These are phyloP conservation scores for Vombatus ursinus DNA, from an alignment of 2,113 vertebrate species.

Conservation along the genomic window DNA sequence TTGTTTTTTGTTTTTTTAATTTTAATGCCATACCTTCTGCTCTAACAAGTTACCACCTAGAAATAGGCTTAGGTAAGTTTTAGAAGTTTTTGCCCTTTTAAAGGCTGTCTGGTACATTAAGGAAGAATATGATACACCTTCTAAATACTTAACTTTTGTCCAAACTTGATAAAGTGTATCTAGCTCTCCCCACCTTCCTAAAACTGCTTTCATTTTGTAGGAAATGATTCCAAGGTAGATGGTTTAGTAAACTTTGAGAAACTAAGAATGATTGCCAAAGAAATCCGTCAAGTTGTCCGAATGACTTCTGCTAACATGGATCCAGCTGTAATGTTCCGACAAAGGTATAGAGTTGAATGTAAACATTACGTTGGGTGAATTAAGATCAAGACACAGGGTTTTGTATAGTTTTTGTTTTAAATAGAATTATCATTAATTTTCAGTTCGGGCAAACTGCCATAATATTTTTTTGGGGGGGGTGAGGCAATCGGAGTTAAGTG, in stretches of 20 bases:
- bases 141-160: neutral
- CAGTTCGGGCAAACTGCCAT: slow-evolving; percentile 22
- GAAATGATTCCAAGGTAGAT: slow-evolving; percentile 96
- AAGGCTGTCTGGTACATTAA: neutral
- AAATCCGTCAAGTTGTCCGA: slow-evolving; percentile 93
- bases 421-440: neutral
- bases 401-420: slow-evolving; percentile 1
- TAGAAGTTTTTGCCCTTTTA: slow-evolving; percentile 7
- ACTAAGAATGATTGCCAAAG: slow-evolving; percentile 97
- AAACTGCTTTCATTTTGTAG: slow-evolving; percentile 78
- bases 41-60: neutral
- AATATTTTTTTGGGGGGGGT: too few relatives aligned
- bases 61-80: neutral
- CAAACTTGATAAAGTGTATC: neutral
- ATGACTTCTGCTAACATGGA: slow-evolving; percentile 99
- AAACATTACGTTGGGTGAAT: neutral
- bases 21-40: neutral
- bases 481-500: too few relatives aligned
- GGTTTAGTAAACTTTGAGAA: slow-evolving; percentile 99
- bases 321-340: slow-evolving; percentile 97
- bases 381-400: neutral
- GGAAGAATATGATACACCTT: neutral
- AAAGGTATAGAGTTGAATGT: slow-evolving; percentile 87
- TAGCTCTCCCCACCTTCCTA: slow-evolving; percentile 42
- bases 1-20: neutral